Evolutionary conservation across 2,797 vertebrate genomes (phyloP), one percentile per base, ranked within the genome.

Genomic region (Manis crassicaudata): DNA sequence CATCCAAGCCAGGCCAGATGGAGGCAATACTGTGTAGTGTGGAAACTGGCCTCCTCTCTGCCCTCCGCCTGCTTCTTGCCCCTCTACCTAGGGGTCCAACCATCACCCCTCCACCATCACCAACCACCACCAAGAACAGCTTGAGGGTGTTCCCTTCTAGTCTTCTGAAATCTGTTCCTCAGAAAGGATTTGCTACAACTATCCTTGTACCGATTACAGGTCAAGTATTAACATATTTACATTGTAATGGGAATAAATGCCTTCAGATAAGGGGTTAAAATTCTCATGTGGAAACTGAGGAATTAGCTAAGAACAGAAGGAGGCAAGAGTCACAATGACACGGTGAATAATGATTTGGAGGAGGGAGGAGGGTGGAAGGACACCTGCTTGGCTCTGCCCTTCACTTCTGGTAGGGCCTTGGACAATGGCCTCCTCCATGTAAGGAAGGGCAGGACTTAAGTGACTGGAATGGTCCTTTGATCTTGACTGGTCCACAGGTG

Each of bases 1-100:
- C 40, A 23, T 20, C 88, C n/a, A 6, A 56, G 82, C 79, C 82
- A 62, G 85, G 79, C 92, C 97, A 96, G 94, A 95, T 87, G 92
- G 91, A 96, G 75, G 85, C 82, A 77, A 80, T 17, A n/a, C 1
- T 50, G 46, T 1, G 8, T 14, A 37, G 46, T 10, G 35, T 35
- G 37, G 43, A 60, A 40, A 62, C 60, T 37, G 23, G 35, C 52
- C 54, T 75, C 43, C 6, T 13, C 76, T 88, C 54, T 21, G 79
- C 46, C 40, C 13, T 40, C 23, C 13, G 21, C 37, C 81, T 40
- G 50, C n/a, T 46, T 43, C 58, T n/a, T 56, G 67, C 50, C 72
- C 5, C 0, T 32, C 68, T 54, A 89, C 68, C 65, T 79, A 32
- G 62, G 43, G 27, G 29, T 35, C n/a, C 14, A 21, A 16, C 43